Percentiles rank a stretch among this genome's conserved stretches.
These are phyloP conservation scores for Hyperopisus bebe DNA, from an alignment of 2,113 vertebrate species.

Conservation along the genomic window DNA sequence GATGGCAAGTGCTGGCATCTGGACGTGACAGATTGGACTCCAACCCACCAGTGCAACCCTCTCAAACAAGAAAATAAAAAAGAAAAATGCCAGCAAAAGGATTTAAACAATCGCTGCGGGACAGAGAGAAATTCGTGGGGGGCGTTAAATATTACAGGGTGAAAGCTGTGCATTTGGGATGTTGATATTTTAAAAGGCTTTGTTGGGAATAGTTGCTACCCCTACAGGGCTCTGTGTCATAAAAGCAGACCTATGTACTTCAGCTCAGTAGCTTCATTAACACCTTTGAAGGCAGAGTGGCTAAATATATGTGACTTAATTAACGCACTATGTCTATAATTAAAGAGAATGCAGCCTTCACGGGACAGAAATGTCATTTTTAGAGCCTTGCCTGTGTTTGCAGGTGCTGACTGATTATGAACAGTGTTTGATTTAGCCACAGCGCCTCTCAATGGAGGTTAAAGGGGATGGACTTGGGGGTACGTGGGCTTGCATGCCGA, in stretches of 20 bases:
- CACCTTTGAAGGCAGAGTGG: slow-evolving; percentile 50
- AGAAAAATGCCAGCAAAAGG: neutral
- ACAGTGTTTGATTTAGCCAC: slow-evolving; percentile 47
- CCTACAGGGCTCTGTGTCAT: neutral
- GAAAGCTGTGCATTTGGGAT: neutral
- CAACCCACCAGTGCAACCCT: neutral
- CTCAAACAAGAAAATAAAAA: neutral
- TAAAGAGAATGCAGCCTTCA: slow-evolving; percentile 54
- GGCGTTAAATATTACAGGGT: neutral
- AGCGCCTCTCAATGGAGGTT: slow-evolving; percentile 40
- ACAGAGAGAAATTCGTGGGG: neutral
- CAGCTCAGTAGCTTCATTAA: slow-evolving; percentile 47
- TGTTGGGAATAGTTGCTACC: neutral
- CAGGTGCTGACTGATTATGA: slow-evolving; percentile 48
- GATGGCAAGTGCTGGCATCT: neutral
- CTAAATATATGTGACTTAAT: slow-evolving; percentile 63
- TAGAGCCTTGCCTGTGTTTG: slow-evolving; percentile 50
- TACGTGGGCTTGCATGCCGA: slow-evolving; percentile 45
- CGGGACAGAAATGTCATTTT: slow-evolving; percentile 57
- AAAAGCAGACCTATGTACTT: slow-evolving; percentile 22
- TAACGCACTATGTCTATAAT: slow-evolving; percentile 59
- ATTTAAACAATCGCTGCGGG: neutral
- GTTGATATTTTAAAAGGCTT: neutral
- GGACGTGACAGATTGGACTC: neutral
- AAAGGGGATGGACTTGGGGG: slow-evolving; percentile 37